Percentiles rank a stretch among this genome's conserved stretches.
Conservation (phyloP, 2,797 vertebrate genomes). For the Channallabes apus region DNA sequence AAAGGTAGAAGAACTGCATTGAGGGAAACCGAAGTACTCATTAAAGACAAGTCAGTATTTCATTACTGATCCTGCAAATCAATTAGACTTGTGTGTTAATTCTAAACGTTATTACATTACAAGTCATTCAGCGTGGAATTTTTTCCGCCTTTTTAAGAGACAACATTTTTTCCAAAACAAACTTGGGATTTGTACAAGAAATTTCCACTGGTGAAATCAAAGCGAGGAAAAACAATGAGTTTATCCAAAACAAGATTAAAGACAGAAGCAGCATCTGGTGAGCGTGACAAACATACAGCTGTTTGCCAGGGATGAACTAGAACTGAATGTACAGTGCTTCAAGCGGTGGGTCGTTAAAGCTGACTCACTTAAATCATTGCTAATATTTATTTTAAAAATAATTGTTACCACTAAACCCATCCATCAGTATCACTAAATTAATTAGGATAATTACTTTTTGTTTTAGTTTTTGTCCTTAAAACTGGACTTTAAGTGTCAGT, state of each 20-base stretch:
- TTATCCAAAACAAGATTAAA: constrained; percentile 10
- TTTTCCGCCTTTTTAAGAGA: neutral
- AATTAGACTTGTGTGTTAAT: neutral
- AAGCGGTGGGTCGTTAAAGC: neutral
- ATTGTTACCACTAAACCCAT: too few relatives aligned
- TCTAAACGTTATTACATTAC: neutral
- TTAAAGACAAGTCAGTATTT: neutral
- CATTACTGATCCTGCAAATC: neutral
- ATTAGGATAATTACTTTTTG: too few relatives aligned
- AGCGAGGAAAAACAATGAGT: neutral
- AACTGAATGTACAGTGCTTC: neutral
- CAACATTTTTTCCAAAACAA: neutral
- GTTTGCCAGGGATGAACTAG: constrained; percentile 1
- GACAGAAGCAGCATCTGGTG: constrained; percentile 8
- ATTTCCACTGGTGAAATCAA: neutral
- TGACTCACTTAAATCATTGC: neutral
- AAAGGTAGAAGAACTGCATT: neutral
- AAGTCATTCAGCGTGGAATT: neutral
- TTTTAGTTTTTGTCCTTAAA: too few relatives aligned
- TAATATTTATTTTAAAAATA: too few relatives aligned
- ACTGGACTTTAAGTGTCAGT: too few relatives aligned
- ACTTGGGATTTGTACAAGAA: neutral
- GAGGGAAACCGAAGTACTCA: neutral
- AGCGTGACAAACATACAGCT: neutral
- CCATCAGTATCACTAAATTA: too few relatives aligned